Percentiles rank a stretch among this genome's conserved stretches.
Conservation (phyloP, 2,113 vertebrate species). For the Himantopus leucocephalus region DNA sequence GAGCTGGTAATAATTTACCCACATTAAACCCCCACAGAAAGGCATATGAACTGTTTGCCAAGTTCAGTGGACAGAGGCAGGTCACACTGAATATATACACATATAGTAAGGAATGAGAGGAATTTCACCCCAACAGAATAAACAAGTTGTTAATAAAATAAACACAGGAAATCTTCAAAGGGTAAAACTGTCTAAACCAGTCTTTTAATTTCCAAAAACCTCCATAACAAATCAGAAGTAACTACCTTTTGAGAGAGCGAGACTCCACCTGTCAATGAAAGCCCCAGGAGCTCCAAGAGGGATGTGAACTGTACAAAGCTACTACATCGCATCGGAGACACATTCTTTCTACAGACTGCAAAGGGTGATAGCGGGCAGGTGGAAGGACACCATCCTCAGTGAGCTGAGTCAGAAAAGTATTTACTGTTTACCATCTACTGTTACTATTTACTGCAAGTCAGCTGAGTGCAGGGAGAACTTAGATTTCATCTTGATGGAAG, state of each 20-base stretch:
- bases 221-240: neutral
- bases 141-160: neutral
- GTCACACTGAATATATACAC: neutral
- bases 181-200: neutral
- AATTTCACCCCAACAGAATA: neutral
- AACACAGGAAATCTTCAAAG: neutral
- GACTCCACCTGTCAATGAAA: neutral
- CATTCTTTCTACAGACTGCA: neutral
- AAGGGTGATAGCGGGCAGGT: neutral
- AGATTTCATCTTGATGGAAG: neutral
- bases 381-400: neutral
- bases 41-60: neutral
- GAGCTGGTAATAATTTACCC: neutral
- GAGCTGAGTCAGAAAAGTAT: neutral
- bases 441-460: neutral
- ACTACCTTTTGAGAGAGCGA: neutral
- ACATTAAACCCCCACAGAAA: neutral
- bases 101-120: neutral
- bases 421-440: neutral
- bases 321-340: accelerated
- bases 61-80: neutral
- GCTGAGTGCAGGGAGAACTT: neutral
- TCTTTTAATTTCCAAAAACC: neutral
- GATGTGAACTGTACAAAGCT: neutral
- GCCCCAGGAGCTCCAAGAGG: neutral